Conservation (phyloP, 2,888 invertebrate species). For the Microplitis deprimator region DNA sequence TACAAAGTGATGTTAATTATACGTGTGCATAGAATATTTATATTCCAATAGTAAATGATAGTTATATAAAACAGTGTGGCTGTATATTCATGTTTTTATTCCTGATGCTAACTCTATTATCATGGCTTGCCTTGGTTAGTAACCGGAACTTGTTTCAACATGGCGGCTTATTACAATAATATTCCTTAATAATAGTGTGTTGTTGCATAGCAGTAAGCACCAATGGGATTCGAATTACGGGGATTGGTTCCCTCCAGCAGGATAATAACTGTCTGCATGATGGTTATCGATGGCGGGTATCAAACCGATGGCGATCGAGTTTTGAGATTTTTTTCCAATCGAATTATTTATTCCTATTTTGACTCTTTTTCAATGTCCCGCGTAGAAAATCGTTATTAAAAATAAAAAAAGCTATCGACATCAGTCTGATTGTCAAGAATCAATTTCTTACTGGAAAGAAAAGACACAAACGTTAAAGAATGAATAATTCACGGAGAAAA, state of each 20-base stretch:
- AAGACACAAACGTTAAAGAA: too few relatives aligned
- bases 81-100: slow-evolving; percentile 8
- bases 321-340: slow-evolving; percentile 50
- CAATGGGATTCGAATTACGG: slow-evolving; percentile 44
- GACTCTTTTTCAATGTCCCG: too few relatives aligned
- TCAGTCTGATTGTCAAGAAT: too few relatives aligned
- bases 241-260: slow-evolving; percentile 66
- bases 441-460: too few relatives aligned
- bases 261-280: slow-evolving; percentile 65
- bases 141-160: slow-evolving; percentile 31
- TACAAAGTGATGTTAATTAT: background rate
- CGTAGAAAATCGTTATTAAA: too few relatives aligned
- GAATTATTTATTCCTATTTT: slow-evolving; percentile 28
- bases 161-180: slow-evolving; percentile 66
- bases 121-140: slow-evolving; percentile 9
- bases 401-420: too few relatives aligned
- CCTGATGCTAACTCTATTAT: slow-evolving; percentile 22
- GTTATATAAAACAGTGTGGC: background rate
- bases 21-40: background rate
- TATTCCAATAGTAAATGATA: background rate
- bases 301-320: slow-evolving; percentile 63
- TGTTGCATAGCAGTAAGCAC: slow-evolving; percentile 46
- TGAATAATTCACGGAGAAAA: too few relatives aligned
- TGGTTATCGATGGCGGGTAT: slow-evolving; percentile 66
- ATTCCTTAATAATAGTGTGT: slow-evolving; percentile 69